These are phyloP conservation scores for Ciona savignyi DNA, from an alignment of 23 tunicate genomes.

Conservation along the genomic window DNA sequence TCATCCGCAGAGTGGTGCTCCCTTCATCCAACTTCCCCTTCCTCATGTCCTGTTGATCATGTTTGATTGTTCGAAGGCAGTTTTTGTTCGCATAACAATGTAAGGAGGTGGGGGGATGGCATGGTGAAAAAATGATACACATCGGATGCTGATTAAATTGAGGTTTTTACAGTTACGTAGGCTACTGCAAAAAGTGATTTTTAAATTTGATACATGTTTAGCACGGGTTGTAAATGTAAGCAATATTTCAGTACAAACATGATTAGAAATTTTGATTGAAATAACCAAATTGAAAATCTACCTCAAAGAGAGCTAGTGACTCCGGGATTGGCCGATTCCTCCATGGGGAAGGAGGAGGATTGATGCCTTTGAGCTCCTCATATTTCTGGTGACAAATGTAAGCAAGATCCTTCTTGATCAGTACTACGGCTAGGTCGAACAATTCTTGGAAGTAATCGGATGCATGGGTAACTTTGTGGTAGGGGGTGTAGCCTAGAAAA, in stretches of 20 bases:
- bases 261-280: too few species aligned
- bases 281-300: too few species aligned
- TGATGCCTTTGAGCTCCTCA: constrained; percentile 79
- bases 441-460: constrained; percentile 87
- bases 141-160: too few species aligned
- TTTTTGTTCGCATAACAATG: too few species aligned
- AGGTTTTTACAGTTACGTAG: too few species aligned
- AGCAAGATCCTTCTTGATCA: constrained; percentile 79
- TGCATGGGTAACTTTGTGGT: constrained; percentile 90
- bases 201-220: too few species aligned
- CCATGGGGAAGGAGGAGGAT: constrained; percentile 97
- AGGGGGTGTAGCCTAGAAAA: constrained; percentile 88
- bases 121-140: too few species aligned
- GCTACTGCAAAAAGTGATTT: too few species aligned
- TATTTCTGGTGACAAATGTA: constrained; percentile 87
- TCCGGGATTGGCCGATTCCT: constrained; percentile 88
- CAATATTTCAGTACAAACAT: too few species aligned
- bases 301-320: constrained; percentile 68
- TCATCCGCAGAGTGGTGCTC: constrained; percentile 82
- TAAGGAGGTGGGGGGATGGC: too few species aligned
- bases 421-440: constrained; percentile 61
- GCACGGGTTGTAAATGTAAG: too few species aligned
- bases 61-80: too few species aligned
- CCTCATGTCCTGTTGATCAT: constrained; percentile 87
- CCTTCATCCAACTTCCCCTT: constrained; percentile 92